Percentiles rank a stretch among this genome's conserved stretches.
Evolutionary conservation across 2,797 vertebrate genomes (phyloP).

Genomic region (Spatula versicolor): DNA sequence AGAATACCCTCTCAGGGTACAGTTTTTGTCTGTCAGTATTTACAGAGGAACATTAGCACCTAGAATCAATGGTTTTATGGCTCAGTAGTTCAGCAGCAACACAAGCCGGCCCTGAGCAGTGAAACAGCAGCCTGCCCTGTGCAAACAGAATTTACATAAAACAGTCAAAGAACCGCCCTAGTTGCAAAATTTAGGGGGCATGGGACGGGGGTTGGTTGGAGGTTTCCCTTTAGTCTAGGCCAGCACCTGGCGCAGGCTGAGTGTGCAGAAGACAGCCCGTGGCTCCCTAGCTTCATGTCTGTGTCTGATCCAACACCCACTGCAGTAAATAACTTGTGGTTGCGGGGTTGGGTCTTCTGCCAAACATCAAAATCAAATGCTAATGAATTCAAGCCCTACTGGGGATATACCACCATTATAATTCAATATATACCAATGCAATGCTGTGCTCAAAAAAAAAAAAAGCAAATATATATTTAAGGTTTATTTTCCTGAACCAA

Average conservation of each 20-base stretch:
- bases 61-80: accelerated
- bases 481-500: not conserved
- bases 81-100: not conserved
- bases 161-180: accelerated
- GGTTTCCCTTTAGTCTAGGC: not conserved
- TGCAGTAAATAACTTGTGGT: not conserved
- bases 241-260: accelerated
- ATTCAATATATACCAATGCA: not conserved
- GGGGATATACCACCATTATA: not conserved
- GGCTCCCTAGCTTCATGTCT: accelerated
- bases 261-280: accelerated
- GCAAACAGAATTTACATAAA: not conserved
- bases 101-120: accelerated
- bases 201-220: no score
- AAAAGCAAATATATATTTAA: not conserved
- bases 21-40: not conserved
- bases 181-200: not conserved
- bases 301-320: accelerated
- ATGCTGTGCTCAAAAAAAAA: not conserved
- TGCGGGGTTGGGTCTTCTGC: not conserved
- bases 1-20: not conserved
- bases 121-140: accelerated
- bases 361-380: not conserved
- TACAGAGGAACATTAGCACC: accelerated
- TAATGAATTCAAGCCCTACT: not conserved